phyloP scores from a whole-genome alignment of 2,113 vertebrate species.

The Dolichallabes microphthalmus region DNA sequence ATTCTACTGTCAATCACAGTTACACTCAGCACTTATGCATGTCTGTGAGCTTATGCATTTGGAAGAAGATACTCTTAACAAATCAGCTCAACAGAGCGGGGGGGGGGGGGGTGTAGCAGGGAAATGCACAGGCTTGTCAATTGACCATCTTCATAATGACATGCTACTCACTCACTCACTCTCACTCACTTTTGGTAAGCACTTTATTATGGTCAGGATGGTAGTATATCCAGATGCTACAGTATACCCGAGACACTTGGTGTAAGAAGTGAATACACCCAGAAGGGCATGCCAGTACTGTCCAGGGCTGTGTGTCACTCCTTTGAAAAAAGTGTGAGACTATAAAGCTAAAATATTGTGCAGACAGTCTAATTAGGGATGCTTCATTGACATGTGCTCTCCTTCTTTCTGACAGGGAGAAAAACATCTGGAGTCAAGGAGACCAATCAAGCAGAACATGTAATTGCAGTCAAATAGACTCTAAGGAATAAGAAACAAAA shows the following conservation, averaged over 20 bases:
- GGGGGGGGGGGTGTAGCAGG: too few species aligned
- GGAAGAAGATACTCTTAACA: background rate
- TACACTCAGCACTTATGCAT: background rate
- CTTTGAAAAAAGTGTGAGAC: background rate
- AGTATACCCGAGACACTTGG: too few species aligned
- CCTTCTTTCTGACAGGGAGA: conserved; percentile 29
- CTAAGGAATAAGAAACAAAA: conserved; percentile 6
- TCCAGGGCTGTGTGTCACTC: background rate
- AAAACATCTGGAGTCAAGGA: conserved; percentile 30
- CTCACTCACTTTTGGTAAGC: background rate
- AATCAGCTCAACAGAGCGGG: background rate
- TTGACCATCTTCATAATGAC: background rate
- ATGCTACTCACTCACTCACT: background rate
- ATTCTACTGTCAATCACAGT: background rate
- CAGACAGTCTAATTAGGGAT: conserved; percentile 16
- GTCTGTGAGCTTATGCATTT: background rate
- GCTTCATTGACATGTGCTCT: conserved; percentile 22
- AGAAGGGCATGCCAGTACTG: background rate
- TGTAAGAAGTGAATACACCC: background rate
- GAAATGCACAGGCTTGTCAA: background rate
- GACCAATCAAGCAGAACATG: conserved; percentile 30
- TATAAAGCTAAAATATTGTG: background rate
- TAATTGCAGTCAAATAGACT: conserved; percentile 2
- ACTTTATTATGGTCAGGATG: background rate
- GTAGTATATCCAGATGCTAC: background rate